A percentile compares a stretch with the other conserved stretches of the same genome.
Conservation (phyloP, 2,113 vertebrate genomes). For the Synodontis membranacea region DNA sequence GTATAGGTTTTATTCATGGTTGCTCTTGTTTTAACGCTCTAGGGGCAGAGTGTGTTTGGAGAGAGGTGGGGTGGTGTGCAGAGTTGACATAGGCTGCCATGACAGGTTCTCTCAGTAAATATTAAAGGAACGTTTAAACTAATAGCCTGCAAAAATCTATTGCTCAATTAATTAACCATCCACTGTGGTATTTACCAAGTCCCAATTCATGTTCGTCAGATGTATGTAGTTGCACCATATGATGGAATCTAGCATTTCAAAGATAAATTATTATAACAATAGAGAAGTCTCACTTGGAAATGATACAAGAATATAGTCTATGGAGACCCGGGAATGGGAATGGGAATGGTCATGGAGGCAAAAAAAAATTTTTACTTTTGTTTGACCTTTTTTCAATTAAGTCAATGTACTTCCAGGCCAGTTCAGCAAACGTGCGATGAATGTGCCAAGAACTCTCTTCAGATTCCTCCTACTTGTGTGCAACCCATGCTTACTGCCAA, state of each 20-base stretch:
- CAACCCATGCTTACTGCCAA: too few relatives aligned
- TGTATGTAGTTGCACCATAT: background rate
- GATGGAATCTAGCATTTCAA: background rate
- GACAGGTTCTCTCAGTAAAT: background rate
- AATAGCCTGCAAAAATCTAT: background rate
- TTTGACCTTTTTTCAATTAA: too few relatives aligned
- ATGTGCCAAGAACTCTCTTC: too few relatives aligned
- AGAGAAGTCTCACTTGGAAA: background rate
- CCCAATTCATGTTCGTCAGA: background rate
- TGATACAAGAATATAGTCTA: background rate
- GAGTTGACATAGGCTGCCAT: background rate
- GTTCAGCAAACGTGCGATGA: too few relatives aligned
- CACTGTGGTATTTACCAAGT: background rate
- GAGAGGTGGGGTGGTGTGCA: background rate
- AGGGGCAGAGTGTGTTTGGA: background rate
- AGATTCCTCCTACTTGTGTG: too few relatives aligned
- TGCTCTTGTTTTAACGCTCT: conserved; percentile 38
- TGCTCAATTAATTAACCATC: background rate
- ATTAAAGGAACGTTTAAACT: background rate
- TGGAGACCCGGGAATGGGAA: too few relatives aligned
- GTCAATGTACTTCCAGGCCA: too few relatives aligned
- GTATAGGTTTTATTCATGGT: conserved; percentile 25
- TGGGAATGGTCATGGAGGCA: too few relatives aligned
- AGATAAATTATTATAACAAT: background rate
- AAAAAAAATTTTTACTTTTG: too few relatives aligned